Percentiles rank a stretch among this genome's conserved stretches.
These are phyloP conservation scores for Yponomeuta plumbellus DNA, from an alignment of 2,888 invertebrate genomes.

Conservation along the genomic window DNA sequence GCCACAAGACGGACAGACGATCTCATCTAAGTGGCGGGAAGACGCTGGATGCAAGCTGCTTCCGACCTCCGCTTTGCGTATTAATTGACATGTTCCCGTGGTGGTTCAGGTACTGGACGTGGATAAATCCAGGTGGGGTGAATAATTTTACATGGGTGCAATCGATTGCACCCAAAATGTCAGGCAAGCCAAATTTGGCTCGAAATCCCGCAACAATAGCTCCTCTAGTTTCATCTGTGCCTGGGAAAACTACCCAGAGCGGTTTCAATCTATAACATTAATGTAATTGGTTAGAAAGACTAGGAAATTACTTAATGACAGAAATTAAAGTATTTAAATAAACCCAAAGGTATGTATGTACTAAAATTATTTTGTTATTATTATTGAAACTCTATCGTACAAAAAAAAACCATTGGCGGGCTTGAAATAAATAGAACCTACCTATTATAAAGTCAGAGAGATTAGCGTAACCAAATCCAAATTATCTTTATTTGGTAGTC, in stretches of 20 bases:
- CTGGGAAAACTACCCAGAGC: background rate
- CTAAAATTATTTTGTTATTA: background rate
- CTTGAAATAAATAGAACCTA: too few relatives aligned
- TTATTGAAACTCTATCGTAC: too few relatives aligned
- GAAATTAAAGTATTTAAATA: too few relatives aligned
- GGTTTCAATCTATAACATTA: background rate
- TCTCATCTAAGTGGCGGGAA: too few relatives aligned
- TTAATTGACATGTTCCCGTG: background rate
- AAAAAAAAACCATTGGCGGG: too few relatives aligned
- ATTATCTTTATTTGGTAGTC: too few relatives aligned
- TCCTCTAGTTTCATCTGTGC: background rate
- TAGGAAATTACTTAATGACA: too few relatives aligned
- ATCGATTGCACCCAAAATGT: background rate
- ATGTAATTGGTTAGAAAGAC: background rate
- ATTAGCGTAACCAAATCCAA: too few relatives aligned
- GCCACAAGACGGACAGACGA: too few relatives aligned
- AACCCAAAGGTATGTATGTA: too few relatives aligned
- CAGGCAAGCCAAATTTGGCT: background rate
- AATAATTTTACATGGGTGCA: background rate
- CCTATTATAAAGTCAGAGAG: too few relatives aligned
- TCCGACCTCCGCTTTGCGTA: background rate
- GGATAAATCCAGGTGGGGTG: background rate
- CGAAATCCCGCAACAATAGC: background rate
- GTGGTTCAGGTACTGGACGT: background rate
- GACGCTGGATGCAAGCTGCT: background rate